Conservation (phyloP, 1,140 invertebrate species). For the Drosophila nigrodunni region DNA sequence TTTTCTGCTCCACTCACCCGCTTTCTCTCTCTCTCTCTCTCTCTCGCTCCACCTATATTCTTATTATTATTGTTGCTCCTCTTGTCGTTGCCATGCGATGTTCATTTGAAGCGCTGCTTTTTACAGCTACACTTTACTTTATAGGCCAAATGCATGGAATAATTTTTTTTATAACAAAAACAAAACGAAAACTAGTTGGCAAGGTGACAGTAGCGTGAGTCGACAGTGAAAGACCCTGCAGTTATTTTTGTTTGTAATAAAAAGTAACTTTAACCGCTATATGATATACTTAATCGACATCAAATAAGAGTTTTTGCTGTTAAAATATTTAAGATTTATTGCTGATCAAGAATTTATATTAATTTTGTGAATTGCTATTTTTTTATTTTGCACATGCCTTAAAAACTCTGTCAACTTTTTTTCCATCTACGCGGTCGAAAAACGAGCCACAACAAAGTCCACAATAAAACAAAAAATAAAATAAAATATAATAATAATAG, state of each 20-base stretch:
- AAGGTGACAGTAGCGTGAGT: too few relatives aligned
- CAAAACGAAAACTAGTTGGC: slow-evolving; percentile 30
- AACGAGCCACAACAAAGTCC: not conserved
- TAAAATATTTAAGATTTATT: too few relatives aligned
- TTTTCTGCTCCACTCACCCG: not conserved
- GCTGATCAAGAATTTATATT: too few relatives aligned
- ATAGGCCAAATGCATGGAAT: slow-evolving; percentile 77
- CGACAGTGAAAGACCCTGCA: too few relatives aligned
- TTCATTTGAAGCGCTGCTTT: slow-evolving; percentile 52
- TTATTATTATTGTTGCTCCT: slow-evolving; percentile 50
- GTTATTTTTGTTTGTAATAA: not conserved
- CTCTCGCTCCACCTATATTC: slow-evolving; percentile 15
- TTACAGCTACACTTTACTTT: slow-evolving; percentile 60
- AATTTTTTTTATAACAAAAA: slow-evolving; percentile 71
- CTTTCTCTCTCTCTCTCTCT: not conserved
- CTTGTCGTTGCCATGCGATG: slow-evolving; percentile 62
- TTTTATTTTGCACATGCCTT: too few relatives aligned
- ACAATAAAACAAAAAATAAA: slow-evolving; percentile 13
- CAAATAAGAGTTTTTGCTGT: too few relatives aligned
- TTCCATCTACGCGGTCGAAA: too few relatives aligned
- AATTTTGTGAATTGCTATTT: too few relatives aligned
- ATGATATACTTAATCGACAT: too few relatives aligned
- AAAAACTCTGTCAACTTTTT: too few relatives aligned
- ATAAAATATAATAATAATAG: slow-evolving; percentile 16
- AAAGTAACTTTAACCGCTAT: too few relatives aligned